A percentile compares a stretch with the other conserved stretches of the same genome.
Evolutionary conservation across 2,113 vertebrate genomes (phyloP).

Genomic region (Alethe castanea): DNA sequence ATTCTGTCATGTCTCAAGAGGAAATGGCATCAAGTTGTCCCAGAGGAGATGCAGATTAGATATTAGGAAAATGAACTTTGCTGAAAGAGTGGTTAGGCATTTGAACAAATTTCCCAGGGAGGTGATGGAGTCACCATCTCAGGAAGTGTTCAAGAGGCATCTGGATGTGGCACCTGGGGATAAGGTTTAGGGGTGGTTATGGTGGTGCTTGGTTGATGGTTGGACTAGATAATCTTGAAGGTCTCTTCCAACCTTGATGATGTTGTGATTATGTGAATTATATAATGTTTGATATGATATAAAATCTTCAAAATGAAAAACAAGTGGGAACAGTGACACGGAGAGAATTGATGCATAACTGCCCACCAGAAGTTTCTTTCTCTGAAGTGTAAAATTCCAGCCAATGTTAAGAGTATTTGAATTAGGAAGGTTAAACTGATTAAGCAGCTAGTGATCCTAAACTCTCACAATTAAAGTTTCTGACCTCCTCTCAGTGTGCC

Average conservation of each 20-base stretch:
- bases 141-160: background rate
- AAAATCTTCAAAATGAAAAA: background rate
- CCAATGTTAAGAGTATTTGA: background rate
- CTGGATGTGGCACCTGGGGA: background rate
- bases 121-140: background rate
- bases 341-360: background rate
- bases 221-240: background rate
- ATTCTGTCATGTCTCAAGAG: background rate
- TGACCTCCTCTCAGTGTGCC: background rate
- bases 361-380: background rate
- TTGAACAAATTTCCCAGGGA: background rate
- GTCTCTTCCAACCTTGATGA: background rate
- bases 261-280: background rate
- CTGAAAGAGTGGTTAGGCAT: background rate
- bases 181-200: background rate
- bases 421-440: background rate
- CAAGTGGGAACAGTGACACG: background rate
- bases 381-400: background rate
- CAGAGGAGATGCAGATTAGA: background rate
- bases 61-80: fast-evolving
- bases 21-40: background rate
- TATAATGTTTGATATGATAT: background rate
- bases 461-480: background rate
- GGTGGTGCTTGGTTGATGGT: background rate
- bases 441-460: background rate